Evolutionary conservation across 2,113 vertebrate species (phyloP), one percentile per base, ranked within the genome.

Genomic region (Elgaria multicarinata): DNA sequence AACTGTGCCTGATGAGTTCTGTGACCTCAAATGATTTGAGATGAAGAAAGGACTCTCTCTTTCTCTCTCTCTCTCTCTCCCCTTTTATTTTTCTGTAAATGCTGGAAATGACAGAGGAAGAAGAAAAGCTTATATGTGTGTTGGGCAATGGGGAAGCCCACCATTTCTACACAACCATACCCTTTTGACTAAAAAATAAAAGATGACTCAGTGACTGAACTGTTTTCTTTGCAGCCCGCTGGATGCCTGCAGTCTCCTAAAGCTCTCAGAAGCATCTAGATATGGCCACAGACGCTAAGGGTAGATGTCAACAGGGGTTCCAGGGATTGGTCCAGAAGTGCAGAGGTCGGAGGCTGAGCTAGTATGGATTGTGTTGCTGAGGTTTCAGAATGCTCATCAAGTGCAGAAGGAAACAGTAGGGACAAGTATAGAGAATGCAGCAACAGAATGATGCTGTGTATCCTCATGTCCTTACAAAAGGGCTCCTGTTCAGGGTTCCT

Each of bases 111-210:
- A 53, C 10, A 53, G 9, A 53, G 50, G 50, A 53, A 5, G 50
- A 78, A 92, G 39, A 90, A 88, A 92, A 1, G 4, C 18, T 77
- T 26, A 85, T 86, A 0, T 79, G 26, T 87, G 13, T 33, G 3
- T 79, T 0, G 2, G n/a, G 87, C 14, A 74, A 28, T 7, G 0
- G 1, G 2, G 20, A 90, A 72, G 2, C 20, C 31, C 69, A 80
- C 26, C 91, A 26, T 83, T 85, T 62, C 12, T 67, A 36, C 4
- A 46, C 9, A 67, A 7, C 13, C 86, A 1, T 53, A 53, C 76
- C 44, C 76, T 93, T 6, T 78, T 58, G 50, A 46, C 90, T 91
- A 89, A 89, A 87, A 8, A 86, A 18, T 53, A 83, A 87, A 74
- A 92, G 69, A 42, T 12, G 62, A 53, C 5, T 75, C 10, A 22